Base-by-base conservation (phyloP, 2,113 vertebrate species). In the Prochilodus magdalenae region DNA sequence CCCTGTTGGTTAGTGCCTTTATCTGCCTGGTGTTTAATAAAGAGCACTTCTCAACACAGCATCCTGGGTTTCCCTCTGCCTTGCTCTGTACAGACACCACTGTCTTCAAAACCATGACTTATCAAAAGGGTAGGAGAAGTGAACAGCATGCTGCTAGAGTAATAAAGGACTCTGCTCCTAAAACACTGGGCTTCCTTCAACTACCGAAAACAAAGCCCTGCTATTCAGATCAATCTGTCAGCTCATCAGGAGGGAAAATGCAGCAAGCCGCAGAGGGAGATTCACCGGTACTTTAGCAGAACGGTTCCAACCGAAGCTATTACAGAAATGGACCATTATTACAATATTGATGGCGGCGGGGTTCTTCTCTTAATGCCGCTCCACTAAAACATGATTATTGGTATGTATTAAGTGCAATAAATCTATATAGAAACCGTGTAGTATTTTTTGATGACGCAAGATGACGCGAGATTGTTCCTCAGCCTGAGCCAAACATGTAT, bases 261-360 rank as follows among this genome's bases (percentile, higher is more conserved):
- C 66, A 40, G 66, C 22, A 40, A 55, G 13, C 22, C 22, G 12
- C 20, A 77, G 29, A 77, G 11, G 26, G 24, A 76, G 40, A 22
- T 29, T 20, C 36, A 27, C 6, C 27, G 27, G 12, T 53, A 51
- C 51, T 65, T 66, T 63, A 33, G 44, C 65, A 44, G 15, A 16
- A 24, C 40, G 51, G 49, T 59, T 71, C 10, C 18, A 40, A 33
- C 27, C 29, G 40, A 72, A 65, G 71, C 30, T 57, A 75, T 80
- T 80, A 75, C 55, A 15, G 77, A 76, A 72, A 72, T 84, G n/a
- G n/a, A n/a, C n/a, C n/a, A n/a, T n/a, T n/a, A 84, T 63, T 40
- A 60, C 26, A 33, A 80, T 75, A 76, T 62, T 71, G 77, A 53
- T 71, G 65, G 74, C 69, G 63, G 3, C 22, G 66, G 60, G 55